A percentile compares a stretch with the other conserved stretches of the same genome.
These are phyloP conservation scores for Teleogryllus oceanicus DNA, from an alignment of 2,888 invertebrate species.

Conservation along the genomic window DNA sequence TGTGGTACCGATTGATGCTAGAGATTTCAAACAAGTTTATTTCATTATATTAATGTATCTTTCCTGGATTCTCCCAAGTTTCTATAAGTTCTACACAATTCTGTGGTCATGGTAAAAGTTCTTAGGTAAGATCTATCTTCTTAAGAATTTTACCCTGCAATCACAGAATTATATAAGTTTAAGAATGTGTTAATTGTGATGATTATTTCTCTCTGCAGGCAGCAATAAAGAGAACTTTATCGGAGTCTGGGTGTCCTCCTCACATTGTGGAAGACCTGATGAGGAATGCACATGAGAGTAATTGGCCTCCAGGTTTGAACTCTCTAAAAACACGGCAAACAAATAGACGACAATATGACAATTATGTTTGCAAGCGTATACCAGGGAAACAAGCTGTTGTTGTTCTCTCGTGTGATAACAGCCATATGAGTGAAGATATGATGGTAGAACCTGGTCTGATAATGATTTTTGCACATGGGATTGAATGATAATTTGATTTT, in stretches of 20 bases:
- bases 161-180: not conserved
- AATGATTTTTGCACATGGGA: slow-evolving; percentile 98
- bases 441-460: slow-evolving; percentile 94
- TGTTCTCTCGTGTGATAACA: slow-evolving; percentile 90
- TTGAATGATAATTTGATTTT: slow-evolving; percentile 54
- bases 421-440: slow-evolving; percentile 92
- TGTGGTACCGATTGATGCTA: no score
- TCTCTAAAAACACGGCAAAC: slow-evolving; percentile 91
- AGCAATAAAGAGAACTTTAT: slow-evolving; percentile 88
- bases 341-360: slow-evolving; percentile 89
- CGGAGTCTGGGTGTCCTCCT: slow-evolving; percentile 90
- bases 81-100: no score
- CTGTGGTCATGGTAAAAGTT: no score
- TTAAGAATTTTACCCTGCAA: not conserved
- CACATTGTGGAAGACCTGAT: slow-evolving; percentile 91
- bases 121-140: not conserved
- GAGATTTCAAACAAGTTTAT: no score
- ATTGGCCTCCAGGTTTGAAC: slow-evolving; percentile 91
- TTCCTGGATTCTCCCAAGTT: no score
- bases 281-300: slow-evolving; percentile 94
- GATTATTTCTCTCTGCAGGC: slow-evolving; percentile 56
- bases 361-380: slow-evolving; percentile 89
- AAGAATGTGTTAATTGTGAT: not conserved
- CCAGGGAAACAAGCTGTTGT: slow-evolving; percentile 95
- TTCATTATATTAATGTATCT: no score